Conservation (phyloP, 2,888 invertebrate genomes). For the Phania funesta region DNA sequence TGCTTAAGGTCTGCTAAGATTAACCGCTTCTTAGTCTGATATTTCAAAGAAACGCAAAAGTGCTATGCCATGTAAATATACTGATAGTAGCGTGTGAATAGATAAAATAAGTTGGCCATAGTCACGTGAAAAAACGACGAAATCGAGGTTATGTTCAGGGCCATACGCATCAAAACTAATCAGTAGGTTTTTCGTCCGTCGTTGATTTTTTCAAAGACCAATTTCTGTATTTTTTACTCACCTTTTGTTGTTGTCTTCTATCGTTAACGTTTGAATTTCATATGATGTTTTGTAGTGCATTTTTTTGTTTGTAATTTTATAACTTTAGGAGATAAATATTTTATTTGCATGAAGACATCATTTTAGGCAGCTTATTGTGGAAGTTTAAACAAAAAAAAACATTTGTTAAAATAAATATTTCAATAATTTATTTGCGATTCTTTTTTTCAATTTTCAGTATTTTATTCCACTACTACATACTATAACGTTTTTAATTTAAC, state of each 20-base stretch:
- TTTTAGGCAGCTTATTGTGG: too few species aligned
- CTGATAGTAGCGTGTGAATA: not conserved
- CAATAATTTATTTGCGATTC: too few species aligned
- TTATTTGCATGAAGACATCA: too few species aligned
- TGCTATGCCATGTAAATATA: too few species aligned
- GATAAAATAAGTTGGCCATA: constrained; percentile 18
- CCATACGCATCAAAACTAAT: constrained; percentile 72
- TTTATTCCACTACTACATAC: not conserved
- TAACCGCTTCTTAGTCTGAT: too few species aligned
- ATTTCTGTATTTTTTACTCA: constrained; percentile 10
- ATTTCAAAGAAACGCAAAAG: too few species aligned
- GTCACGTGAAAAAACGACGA: constrained; percentile 25
- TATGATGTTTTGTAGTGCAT: not conserved
- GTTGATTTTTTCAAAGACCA: constrained; percentile 26
- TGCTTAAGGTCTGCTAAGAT: too few species aligned
- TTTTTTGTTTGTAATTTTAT: too few species aligned
- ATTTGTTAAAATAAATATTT: too few species aligned
- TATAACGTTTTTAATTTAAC: constrained; percentile 46
- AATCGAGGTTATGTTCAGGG: constrained; percentile 78
- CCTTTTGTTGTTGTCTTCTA: not conserved
- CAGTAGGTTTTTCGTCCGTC: constrained; percentile 46
- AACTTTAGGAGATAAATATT: too few species aligned
- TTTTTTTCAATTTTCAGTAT: too few species aligned
- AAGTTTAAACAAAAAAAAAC: too few species aligned
- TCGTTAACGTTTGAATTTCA: not conserved